Percentiles rank a stretch among this genome's conserved stretches.
phyloP scores from a whole-genome alignment of 92 coral and sea anemone species.

The Pocillopora grandis region DNA sequence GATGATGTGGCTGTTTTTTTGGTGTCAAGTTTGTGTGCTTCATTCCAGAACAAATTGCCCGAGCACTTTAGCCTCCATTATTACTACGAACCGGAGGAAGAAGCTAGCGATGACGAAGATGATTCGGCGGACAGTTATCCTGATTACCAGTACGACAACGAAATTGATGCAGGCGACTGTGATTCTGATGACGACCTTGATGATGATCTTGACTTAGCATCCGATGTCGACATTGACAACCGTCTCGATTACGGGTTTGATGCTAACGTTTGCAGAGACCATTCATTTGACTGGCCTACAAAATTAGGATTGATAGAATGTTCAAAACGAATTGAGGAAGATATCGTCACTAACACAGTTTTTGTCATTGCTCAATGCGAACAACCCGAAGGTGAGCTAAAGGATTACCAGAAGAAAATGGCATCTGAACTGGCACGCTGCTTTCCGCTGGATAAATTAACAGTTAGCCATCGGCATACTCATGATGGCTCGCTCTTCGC shows the following conservation, averaged over 20 bases:
- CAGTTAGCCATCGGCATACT: neutral
- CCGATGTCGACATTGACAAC: neutral
- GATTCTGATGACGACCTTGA: neutral
- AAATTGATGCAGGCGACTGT: neutral
- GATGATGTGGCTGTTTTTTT: neutral
- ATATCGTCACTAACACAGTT: neutral
- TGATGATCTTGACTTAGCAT: neutral
- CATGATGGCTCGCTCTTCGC: no score
- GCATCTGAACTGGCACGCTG: neutral
- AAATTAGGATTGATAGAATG: neutral
- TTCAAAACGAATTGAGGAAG: neutral
- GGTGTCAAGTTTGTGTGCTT: conserved; percentile 13
- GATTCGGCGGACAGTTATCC: neutral
- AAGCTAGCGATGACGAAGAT: neutral
- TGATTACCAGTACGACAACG: neutral
- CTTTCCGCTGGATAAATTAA: neutral
- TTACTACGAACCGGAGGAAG: neutral
- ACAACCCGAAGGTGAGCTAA: neutral
- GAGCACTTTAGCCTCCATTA: neutral
- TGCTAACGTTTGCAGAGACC: neutral
- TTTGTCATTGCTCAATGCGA: neutral
- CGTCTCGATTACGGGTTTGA: neutral
- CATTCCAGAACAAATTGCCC: neutral
- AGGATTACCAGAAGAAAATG: conserved; percentile 30
- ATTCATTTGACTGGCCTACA: neutral